Evolutionary conservation across 2,113 vertebrate species (phyloP).

Genomic region (Pelecanoides urinatrix): DNA sequence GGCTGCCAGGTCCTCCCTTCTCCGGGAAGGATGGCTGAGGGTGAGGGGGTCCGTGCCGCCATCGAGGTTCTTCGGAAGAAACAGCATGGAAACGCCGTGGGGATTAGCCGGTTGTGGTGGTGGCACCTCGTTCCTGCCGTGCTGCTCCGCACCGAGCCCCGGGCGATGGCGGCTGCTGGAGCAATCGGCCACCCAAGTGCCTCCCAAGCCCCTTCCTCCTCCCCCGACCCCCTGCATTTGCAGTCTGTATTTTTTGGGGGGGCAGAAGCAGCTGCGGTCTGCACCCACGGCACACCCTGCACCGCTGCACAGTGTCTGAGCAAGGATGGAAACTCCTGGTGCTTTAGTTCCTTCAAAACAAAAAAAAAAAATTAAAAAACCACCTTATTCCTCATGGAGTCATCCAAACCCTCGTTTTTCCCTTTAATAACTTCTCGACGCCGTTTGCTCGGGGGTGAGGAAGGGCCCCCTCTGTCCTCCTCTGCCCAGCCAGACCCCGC

Average conservation of each 20-base stretch:
- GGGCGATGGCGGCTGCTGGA: rapidly evolving
- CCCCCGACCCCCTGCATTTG: rapidly evolving
- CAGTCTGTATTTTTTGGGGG: background rate
- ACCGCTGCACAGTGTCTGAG: too few relatives aligned
- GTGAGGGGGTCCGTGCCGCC: rapidly evolving
- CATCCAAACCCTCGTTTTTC: background rate
- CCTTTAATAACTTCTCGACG: background rate
- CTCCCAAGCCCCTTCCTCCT: background rate
- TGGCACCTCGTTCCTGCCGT: background rate
- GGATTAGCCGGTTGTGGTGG: background rate
- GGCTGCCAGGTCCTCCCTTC: background rate
- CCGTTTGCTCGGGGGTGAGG: background rate
- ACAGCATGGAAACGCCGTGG: rapidly evolving
- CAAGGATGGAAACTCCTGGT: background rate
- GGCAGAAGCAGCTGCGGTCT: background rate
- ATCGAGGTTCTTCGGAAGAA: background rate
- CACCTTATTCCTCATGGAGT: rapidly evolving
- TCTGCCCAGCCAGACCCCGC: background rate
- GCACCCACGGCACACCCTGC: background rate
- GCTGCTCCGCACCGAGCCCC: rapidly evolving
- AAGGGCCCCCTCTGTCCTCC: background rate
- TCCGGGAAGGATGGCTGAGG: background rate
- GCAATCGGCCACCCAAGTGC: rapidly evolving
- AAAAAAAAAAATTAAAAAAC: too few relatives aligned
- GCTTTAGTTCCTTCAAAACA: background rate